A percentile compares a stretch with the other conserved stretches of the same genome.
Evolutionary conservation across 2,888 invertebrate genomes (phyloP).

Genomic region (Morpho achilles): DNA sequence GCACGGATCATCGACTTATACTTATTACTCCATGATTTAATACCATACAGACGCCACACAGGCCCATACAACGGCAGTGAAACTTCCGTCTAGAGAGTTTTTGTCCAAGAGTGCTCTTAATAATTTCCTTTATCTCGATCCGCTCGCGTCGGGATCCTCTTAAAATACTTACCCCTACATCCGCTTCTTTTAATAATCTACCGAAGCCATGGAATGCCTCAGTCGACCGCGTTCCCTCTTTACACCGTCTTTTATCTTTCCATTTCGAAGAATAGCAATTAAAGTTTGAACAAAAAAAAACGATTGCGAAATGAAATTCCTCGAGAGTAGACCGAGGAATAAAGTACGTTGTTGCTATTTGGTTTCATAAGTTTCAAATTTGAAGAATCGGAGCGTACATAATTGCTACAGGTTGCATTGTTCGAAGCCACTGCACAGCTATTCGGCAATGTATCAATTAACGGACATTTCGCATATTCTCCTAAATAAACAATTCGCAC

Average conservation of each 20-base stretch:
- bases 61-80: constrained; percentile 38
- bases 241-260: constrained; percentile 65
- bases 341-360: constrained; percentile 41
- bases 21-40: constrained; percentile 46
- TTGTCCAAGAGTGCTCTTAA: constrained; percentile 66
- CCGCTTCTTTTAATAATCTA: constrained; percentile 77
- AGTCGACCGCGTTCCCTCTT: constrained; percentile 58
- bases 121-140: constrained; percentile 77
- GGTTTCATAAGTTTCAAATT: constrained; percentile 74
- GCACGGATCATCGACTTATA: constrained; percentile 57
- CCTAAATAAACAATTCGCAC: constrained; percentile 62
- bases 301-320: constrained; percentile 60
- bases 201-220: constrained; percentile 69
- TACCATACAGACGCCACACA: constrained; percentile 47
- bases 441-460: constrained; percentile 71
- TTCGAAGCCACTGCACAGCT: constrained; percentile 68
- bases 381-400: constrained; percentile 70
- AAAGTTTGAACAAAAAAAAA: constrained; percentile 55
- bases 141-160: constrained; percentile 72
- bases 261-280: constrained; percentile 63
- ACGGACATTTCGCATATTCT: constrained; percentile 50
- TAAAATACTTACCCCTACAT: constrained; percentile 78
- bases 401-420: constrained; percentile 61
- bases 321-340: constrained; percentile 50
- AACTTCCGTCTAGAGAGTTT: constrained; percentile 69